Evolutionary conservation across 2,888 invertebrate species (phyloP).

Genomic region (Odontocolon sp.): DNA sequence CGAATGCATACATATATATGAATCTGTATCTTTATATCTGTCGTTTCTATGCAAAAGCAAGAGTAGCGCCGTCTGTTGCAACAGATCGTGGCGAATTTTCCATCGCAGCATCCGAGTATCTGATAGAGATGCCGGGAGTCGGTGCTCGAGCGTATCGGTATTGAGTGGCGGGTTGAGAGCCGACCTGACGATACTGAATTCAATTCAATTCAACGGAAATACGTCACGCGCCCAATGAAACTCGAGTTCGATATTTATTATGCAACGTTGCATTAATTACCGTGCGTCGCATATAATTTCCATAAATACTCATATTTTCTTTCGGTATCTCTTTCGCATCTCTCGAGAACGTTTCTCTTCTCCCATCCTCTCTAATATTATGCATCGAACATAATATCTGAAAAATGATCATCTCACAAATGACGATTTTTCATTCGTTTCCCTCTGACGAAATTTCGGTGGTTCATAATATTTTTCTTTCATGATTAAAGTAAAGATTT

Average conservation of each 20-base stretch:
- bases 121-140: slow-evolving; percentile 19
- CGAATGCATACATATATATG: slow-evolving; percentile 40
- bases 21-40: slow-evolving; percentile 10
- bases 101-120: slow-evolving; percentile 27
- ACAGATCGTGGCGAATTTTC: slow-evolving; percentile 35
- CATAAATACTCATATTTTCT: slow-evolving; percentile 52
- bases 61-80: neutral
- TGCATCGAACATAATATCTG: no score
- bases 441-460: no score
- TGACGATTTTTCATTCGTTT: no score
- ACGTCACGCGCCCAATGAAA: slow-evolving; percentile 72
- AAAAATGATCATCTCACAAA: no score
- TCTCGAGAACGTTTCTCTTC: neutral
- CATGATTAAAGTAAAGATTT: no score
- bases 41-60: slow-evolving; percentile 23
- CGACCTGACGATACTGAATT: slow-evolving; percentile 33
- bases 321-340: neutral
- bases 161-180: slow-evolving; percentile 64
- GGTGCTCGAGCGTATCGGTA: slow-evolving; percentile 72
- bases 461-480: no score
- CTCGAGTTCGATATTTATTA: slow-evolving; percentile 77
- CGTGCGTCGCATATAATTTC: slow-evolving; percentile 63
- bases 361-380: neutral
- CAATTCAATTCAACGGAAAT: slow-evolving; percentile 77
- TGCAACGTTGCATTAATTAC: slow-evolving; percentile 76